A percentile compares a stretch with the other conserved stretches of the same genome.
Evolutionary conservation across 2,888 invertebrate species (phyloP).

Genomic region (Orthosia gothica): DNA sequence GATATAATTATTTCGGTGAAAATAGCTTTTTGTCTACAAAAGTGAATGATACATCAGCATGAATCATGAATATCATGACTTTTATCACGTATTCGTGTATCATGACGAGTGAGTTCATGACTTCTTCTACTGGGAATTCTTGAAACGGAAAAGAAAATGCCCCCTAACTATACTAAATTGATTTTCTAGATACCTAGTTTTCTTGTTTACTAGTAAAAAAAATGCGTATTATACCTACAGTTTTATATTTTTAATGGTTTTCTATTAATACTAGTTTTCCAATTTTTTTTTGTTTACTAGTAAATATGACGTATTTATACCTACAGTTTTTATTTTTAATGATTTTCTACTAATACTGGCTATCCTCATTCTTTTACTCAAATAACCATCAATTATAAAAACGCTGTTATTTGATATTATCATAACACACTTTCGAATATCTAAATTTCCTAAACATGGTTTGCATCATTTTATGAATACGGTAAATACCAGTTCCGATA

Average conservation of each 20-base stretch:
- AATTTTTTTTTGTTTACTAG: neutral
- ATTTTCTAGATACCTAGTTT: conserved; percentile 15
- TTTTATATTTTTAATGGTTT: no score
- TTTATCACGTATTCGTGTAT: conserved; percentile 21
- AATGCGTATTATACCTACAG: neutral
- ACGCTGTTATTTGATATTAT: conserved; percentile 38
- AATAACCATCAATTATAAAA: conserved; percentile 23
- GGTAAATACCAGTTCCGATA: conserved; percentile 13
- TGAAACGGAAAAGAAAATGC: conserved; percentile 1
- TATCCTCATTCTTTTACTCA: neutral
- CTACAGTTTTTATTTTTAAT: conserved; percentile 1
- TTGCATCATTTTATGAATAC: conserved; percentile 14
- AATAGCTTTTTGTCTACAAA: neutral
- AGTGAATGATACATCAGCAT: neutral
- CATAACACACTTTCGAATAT: conserved; percentile 34
- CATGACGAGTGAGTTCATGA: no score
- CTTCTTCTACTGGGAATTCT: conserved; percentile 2
- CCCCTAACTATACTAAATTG: neutral
- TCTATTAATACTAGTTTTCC: conserved; percentile 1
- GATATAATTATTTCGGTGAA: neutral
- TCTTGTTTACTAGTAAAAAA: neutral
- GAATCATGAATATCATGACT: conserved; percentile 30
- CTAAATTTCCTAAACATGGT: conserved; percentile 30
- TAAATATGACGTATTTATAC: conserved; percentile 8
- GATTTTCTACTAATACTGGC: conserved; percentile 5